Evolutionary conservation across 2,797 vertebrate genomes (phyloP).

Genomic region (Cossypha niveicapilla): DNA sequence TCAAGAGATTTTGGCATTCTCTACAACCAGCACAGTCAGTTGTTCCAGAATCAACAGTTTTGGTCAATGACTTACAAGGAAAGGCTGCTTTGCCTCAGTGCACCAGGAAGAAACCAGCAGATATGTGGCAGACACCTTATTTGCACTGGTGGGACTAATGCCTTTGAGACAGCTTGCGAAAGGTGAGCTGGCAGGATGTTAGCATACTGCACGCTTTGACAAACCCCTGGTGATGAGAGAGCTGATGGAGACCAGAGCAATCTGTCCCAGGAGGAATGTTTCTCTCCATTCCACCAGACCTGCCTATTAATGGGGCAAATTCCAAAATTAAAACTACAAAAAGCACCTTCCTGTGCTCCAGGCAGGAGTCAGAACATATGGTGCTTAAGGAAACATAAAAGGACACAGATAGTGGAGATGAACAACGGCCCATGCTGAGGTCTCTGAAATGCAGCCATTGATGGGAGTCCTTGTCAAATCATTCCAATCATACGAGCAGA

Average conservation of each 20-base stretch:
- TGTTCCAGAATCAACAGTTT: constrained; percentile 58
- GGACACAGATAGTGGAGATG: not conserved
- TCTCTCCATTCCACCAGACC: not conserved
- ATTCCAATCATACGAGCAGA: not conserved
- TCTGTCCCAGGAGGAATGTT: not conserved
- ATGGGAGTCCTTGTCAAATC: not conserved
- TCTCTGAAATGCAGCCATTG: not conserved
- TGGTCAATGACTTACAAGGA: constrained; percentile 47
- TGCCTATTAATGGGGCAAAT: not conserved
- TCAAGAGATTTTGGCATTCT: constrained; percentile 45
- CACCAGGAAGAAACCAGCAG: constrained; percentile 11
- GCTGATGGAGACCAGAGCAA: constrained; percentile 1
- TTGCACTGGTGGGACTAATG: constrained; percentile 48
- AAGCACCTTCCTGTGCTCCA: not conserved
- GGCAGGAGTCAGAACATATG: not conserved
- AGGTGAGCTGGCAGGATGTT: constrained; percentile 60
- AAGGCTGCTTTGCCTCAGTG: constrained; percentile 44
- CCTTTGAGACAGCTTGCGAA: not conserved
- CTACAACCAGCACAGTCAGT: not conserved
- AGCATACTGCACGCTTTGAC: constrained; percentile 25
- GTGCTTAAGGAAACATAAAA: not conserved
- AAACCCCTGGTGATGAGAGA: constrained; percentile 42
- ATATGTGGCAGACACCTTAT: constrained; percentile 34
- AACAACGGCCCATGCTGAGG: not conserved
- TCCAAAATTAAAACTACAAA: not conserved